A percentile compares a stretch with the other conserved stretches of the same genome.
phyloP scores from a whole-genome alignment of 2,113 vertebrate species.

The Notothenia coriiceps region DNA sequence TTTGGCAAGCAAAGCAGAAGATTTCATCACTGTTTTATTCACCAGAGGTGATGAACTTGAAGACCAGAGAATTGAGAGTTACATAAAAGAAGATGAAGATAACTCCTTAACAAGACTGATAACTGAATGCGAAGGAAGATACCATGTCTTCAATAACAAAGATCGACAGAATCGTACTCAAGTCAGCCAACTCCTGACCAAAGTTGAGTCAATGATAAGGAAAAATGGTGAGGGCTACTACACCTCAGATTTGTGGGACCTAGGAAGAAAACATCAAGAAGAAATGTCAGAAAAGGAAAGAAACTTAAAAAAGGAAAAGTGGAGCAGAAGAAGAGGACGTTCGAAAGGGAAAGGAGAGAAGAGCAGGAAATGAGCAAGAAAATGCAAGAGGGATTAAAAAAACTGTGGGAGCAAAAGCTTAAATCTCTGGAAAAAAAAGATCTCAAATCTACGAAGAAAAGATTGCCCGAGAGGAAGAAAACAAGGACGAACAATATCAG shows the following conservation, averaged over 20 bases:
- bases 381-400: background rate
- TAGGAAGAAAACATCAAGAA: slow-evolving; percentile 15
- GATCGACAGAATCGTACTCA: slow-evolving; percentile 32
- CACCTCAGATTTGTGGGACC: slow-evolving; percentile 35
- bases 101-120: slow-evolving; percentile 18
- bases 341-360: background rate
- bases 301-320: background rate
- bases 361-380: background rate
- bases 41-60: slow-evolving; percentile 61
- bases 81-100: background rate
- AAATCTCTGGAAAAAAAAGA: background rate
- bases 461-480: slow-evolving; percentile 19
- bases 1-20: slow-evolving; percentile 62
- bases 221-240: slow-evolving; percentile 44
- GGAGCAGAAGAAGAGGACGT: background rate
- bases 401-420: background rate
- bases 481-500: background rate
- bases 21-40: slow-evolving; percentile 59
- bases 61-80: background rate
- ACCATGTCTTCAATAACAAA: slow-evolving; percentile 58
- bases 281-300: background rate
- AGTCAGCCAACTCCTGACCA: slow-evolving; percentile 45
- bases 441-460: background rate
- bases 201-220: slow-evolving; percentile 44
- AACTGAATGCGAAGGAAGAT: slow-evolving; percentile 25